Base-by-base conservation (phyloP, 2,888 invertebrate genomes). In the Eilema griseolum region DNA sequence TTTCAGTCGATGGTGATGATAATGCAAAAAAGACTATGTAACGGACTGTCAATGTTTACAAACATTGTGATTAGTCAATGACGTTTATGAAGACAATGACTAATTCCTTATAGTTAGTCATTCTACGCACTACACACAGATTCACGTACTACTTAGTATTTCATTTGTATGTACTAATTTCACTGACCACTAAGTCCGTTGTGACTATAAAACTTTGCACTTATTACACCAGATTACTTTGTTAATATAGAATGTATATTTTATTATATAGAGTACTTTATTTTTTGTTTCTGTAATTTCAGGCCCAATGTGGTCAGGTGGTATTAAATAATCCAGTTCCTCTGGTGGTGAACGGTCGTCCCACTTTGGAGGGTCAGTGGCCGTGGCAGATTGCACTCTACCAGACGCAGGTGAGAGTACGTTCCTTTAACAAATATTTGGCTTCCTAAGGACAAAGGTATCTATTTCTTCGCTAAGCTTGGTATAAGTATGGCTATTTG, bases 381-480 rank as follows among this genome's bases (percentile, higher is more conserved):
- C 97, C 97, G 0, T 97, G 97, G 97, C 97, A 97, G 86, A 96
- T 96, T 14, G 97, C 97, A 0, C 85, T 97, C 0, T 97, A 96
- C 83, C 96, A 96, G 79, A 95, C 96, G 0, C 93, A 94, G 91
- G 95, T 95, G 85, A 94, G 89, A 73, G 65, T 67, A 64, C 66
- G 61, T 66, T 65, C 66, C 64, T 24, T 20, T 24, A 59, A 1
- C 2, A 2, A 23, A 62, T 69, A 33, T 33, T 66, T 59, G 61
- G 20, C 16, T 52, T 31, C 41, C n/a, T 46, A 46, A 28, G 62
- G 62, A 62, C 41, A 26, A 20, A 41, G 62, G 62, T 26, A 33
- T 26, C 26, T 11, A 59, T 61, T 33, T 37, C 33, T 33, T 31
- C 20, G 41, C 11, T 26, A 26, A 41, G 62, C 62, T 62, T 62